Percentiles rank a stretch among this genome's conserved stretches.
Conservation (phyloP, 1,140 invertebrate species). For the Penaeus japonicus region DNA sequence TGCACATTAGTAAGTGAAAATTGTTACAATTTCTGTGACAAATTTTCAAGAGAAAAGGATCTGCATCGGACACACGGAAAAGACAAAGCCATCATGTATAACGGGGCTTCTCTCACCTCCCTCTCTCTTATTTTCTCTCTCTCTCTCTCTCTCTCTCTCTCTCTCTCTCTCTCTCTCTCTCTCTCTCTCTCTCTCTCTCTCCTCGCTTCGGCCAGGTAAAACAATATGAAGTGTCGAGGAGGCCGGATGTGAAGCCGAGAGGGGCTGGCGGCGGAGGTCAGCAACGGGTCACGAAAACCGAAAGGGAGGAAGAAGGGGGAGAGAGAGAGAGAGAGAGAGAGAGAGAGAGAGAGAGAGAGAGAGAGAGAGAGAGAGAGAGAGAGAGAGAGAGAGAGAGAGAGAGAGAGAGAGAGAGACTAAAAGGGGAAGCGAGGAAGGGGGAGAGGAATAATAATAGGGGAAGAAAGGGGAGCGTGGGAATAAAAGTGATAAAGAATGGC, state of each 20-base stretch:
- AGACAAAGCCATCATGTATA: background rate
- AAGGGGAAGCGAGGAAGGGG: background rate
- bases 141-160: background rate
- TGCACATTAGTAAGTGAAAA: too few relatives aligned
- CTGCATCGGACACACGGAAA: background rate
- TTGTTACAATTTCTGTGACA: too few relatives aligned
- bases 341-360: background rate
- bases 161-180: too few relatives aligned
- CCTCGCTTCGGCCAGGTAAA: background rate
- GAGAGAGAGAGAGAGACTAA: background rate
- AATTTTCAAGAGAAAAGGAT: too few relatives aligned
- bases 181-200: too few relatives aligned
- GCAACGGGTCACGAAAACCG: too few relatives aligned
- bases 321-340: background rate
- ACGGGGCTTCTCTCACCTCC: too few relatives aligned
- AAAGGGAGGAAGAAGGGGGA: background rate
- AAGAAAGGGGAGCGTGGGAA: too few relatives aligned
- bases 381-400: background rate
- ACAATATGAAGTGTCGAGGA: background rate
- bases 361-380: background rate
- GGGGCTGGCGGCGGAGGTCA: background rate
- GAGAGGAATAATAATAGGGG: background rate
- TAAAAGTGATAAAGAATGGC: too few relatives aligned
- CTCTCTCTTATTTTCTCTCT: background rate
- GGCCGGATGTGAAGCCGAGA: background rate